Base-by-base conservation (phyloP, 2,888 invertebrate species). In the Dione juno region DNA sequence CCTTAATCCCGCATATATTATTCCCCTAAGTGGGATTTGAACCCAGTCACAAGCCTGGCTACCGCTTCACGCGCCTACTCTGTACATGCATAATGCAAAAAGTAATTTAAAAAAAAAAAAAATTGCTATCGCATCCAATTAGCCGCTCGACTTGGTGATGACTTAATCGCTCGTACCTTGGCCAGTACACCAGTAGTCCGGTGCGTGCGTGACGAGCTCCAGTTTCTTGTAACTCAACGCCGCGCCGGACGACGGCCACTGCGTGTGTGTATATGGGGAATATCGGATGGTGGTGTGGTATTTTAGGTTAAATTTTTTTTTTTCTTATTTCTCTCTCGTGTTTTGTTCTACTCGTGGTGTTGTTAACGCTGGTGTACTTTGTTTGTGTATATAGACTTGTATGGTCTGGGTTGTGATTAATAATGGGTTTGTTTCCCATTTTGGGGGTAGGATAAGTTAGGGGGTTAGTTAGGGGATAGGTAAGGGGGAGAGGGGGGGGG, bases 101-200 rank as follows among this genome's bases (percentile, higher is more conserved):
- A n/a, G n/a, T n/a, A n/a, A n/a, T n/a, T n/a, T 3, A 28, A 2
- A 28, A 3, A 28, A 54, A 37, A 69, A 70, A 69, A 70, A 68
- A 69, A 63, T 58, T 57, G 66, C 66, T 67, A 79, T 80, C 80
- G 70, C 71, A 65, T 65, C 61, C 67, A 70, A 78, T 81, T 79
- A 77, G 67, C 73, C 79, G 71, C 70, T 61, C 66, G 74, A 71
- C 54, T 73, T 70, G 74, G 19, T 78, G 81, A 81, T 75, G 81
- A 75, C 76, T 79, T 79, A 80, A 80, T 80, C 78, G 78, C 74
- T 70, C 71, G 75, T 50, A 54, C 21, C 11, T n/a, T n/a, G n/a
- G n/a, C 37, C 16, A 40, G 70, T 57, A 58, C 28, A 41, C 74
- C 57, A 75, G 75, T 75, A 50, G 28, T 28, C 2, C 28, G 5